These are phyloP conservation scores for Chionis minor DNA, from an alignment of 2,113 vertebrate genomes.

Conservation along the genomic window DNA sequence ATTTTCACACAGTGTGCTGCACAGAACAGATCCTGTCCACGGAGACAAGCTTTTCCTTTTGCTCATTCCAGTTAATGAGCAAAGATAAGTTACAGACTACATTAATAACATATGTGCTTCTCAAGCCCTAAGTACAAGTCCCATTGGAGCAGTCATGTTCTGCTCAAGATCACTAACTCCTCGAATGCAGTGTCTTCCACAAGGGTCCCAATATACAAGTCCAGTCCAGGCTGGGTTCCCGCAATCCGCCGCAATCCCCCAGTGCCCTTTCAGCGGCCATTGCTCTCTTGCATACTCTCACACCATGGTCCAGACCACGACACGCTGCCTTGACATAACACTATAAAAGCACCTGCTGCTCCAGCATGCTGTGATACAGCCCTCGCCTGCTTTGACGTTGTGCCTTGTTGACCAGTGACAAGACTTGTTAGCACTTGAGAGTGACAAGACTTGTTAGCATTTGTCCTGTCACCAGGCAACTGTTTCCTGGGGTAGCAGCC, in stretches of 20 bases:
- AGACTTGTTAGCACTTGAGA: no score
- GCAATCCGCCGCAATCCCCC: background rate
- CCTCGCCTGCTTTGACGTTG: background rate
- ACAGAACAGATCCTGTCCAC: background rate
- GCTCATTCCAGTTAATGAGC: background rate
- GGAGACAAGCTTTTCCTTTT: background rate
- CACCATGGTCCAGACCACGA: no score
- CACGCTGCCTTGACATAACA: background rate
- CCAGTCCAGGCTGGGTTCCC: background rate
- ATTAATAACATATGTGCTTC: background rate
- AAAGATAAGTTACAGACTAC: background rate
- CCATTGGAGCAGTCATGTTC: background rate
- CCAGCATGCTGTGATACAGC: background rate
- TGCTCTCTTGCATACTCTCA: background rate
- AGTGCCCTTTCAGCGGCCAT: background rate
- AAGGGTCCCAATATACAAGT: background rate
- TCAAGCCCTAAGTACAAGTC: background rate
- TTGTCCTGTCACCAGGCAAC: background rate
- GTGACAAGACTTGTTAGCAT: no score
- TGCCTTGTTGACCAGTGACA: background rate
- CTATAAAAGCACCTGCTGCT: background rate
- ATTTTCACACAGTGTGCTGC: background rate
- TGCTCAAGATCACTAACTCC: background rate
- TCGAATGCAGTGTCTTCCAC: background rate
- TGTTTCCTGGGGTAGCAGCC: background rate